Conservation (phyloP, 2,888 invertebrate species). For the Pyrochroa serraticornis region DNA sequence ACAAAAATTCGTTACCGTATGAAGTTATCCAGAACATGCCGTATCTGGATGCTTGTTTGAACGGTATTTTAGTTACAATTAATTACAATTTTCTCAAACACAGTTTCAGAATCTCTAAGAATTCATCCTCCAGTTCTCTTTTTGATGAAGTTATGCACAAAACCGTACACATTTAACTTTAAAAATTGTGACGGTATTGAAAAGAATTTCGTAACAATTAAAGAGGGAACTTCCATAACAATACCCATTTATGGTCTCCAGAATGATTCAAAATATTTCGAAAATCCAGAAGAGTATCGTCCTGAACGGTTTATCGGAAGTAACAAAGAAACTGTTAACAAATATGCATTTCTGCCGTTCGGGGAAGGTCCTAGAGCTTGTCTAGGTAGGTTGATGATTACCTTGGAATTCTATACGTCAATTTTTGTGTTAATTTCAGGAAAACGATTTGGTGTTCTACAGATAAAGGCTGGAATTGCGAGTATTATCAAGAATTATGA, state of each 20-base stretch:
- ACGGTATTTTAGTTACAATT: slow-evolving; percentile 48
- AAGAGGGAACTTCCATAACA: slow-evolving; percentile 46
- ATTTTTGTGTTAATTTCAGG: slow-evolving; percentile 31
- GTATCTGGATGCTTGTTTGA: slow-evolving; percentile 59
- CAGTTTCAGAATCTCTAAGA: slow-evolving; percentile 30
- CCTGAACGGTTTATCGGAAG: slow-evolving; percentile 54
- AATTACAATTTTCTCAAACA: background rate
- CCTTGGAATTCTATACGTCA: background rate
- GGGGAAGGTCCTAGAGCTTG: slow-evolving; percentile 49
- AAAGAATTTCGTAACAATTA: slow-evolving; percentile 37
- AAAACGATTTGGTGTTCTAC: slow-evolving; percentile 40
- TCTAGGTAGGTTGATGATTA: slow-evolving; percentile 37
- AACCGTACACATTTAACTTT: slow-evolving; percentile 36
- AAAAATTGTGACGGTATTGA: slow-evolving; percentile 25
- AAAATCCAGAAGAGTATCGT: slow-evolving; percentile 55
- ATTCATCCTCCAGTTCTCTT: slow-evolving; percentile 32
- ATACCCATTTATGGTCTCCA: slow-evolving; percentile 51
- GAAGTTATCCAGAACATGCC: slow-evolving; percentile 59
- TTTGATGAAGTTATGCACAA: slow-evolving; percentile 40
- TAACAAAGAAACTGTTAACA: slow-evolving; percentile 38
- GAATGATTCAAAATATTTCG: slow-evolving; percentile 51
- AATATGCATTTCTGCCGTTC: slow-evolving; percentile 45
- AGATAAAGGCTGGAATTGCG: slow-evolving; percentile 53
- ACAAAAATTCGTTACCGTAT: slow-evolving; percentile 56
- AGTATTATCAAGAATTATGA: slow-evolving; percentile 49